Evolutionary conservation across 2,113 vertebrate species (phyloP).

Genomic region (Carollia perspicillata): DNA sequence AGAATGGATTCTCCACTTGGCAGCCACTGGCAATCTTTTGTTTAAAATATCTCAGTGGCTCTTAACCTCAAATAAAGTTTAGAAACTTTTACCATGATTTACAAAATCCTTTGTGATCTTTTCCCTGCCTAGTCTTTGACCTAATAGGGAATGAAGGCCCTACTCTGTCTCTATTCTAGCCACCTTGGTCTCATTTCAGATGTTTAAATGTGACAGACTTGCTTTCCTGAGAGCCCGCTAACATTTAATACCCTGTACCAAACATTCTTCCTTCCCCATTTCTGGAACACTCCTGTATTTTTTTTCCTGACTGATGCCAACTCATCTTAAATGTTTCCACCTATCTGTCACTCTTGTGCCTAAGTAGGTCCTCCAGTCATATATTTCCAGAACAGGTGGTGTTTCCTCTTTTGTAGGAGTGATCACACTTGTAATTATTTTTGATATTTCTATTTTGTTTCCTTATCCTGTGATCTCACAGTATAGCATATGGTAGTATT

Average conservation of each 20-base stretch:
- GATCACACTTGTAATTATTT: slow-evolving; percentile 45
- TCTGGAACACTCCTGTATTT: neutral
- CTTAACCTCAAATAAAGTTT: neutral
- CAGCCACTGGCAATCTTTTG: neutral
- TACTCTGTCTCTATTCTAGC: neutral
- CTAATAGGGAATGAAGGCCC: neutral
- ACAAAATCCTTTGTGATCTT: neutral
- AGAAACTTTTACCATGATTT: neutral
- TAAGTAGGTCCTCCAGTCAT: neutral
- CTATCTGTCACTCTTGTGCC: neutral
- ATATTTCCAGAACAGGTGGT: neutral
- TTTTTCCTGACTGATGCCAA: neutral
- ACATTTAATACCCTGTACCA: neutral
- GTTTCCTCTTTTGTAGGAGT: neutral
- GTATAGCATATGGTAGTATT: slow-evolving; percentile 4
- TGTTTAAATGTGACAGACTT: neutral
- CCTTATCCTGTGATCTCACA: slow-evolving; percentile 24
- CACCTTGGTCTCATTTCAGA: neutral
- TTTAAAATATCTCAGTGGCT: neutral
- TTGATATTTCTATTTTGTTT: slow-evolving; percentile 52
- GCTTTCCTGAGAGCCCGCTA: neutral
- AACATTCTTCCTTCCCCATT: neutral
- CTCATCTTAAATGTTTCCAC: neutral
- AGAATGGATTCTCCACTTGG: neutral
- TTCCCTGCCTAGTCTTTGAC: neutral